A percentile compares a stretch with the other conserved stretches of the same genome.
phyloP scores from a whole-genome alignment of 2,113 vertebrate genomes.

The Rhipidura dahli region DNA sequence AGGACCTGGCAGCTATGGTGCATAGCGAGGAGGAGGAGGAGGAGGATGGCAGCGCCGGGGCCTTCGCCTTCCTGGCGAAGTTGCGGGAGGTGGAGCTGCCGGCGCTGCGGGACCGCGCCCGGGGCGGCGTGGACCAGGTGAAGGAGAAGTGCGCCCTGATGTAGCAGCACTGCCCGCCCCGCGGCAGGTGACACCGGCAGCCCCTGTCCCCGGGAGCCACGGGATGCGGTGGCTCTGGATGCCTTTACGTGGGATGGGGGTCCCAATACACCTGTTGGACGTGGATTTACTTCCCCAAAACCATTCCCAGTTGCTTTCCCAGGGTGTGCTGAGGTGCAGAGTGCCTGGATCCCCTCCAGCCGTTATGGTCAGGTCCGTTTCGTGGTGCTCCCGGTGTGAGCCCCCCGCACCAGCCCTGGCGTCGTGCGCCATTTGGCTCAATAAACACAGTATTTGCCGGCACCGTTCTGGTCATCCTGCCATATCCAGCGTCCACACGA shows the following conservation, averaged over 20 bases:
- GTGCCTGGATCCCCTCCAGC: background rate
- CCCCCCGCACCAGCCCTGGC: background rate
- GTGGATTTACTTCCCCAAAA: background rate
- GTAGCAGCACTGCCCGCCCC: background rate
- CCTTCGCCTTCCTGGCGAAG: constrained; percentile 57
- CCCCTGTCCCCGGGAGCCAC: background rate
- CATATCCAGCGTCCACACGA: fast-evolving
- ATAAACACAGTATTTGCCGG: background rate
- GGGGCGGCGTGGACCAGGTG: constrained; percentile 6
- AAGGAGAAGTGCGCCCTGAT: constrained; percentile 63
- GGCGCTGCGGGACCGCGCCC: constrained; percentile 58
- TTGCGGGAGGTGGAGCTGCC: constrained; percentile 71
- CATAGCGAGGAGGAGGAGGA: constrained; percentile 59
- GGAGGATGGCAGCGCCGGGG: background rate
- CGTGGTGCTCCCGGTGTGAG: background rate
- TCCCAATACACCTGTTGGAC: fast-evolving
- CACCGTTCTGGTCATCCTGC: background rate
- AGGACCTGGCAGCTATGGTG: constrained; percentile 74
- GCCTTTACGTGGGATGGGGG: background rate
- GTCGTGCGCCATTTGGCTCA: fast-evolving
- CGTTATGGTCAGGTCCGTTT: background rate
- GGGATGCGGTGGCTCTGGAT: background rate
- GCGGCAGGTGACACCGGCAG: fast-evolving
- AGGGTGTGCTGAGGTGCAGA: background rate
- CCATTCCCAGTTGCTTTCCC: background rate